Percentiles rank a stretch among this genome's conserved stretches.
These are phyloP conservation scores for Neomorphus geoffroyi DNA, from an alignment of 2,797 vertebrate species.

Conservation along the genomic window DNA sequence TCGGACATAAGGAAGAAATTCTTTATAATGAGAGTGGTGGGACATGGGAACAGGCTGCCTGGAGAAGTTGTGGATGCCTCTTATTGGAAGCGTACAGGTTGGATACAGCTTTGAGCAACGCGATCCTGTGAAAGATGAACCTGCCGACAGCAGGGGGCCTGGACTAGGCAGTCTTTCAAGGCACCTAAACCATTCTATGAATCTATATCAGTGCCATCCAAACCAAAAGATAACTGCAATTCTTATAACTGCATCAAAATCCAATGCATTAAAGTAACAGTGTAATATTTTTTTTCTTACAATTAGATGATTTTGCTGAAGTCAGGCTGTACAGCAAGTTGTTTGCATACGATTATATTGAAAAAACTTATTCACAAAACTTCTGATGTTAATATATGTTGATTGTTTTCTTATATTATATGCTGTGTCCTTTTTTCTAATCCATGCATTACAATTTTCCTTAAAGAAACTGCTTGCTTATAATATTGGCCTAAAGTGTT, in stretches of 20 bases:
- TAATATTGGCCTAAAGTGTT: neutral
- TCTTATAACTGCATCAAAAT: neutral
- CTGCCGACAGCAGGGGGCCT: neutral
- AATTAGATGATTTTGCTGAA: neutral
- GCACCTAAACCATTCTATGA: neutral
- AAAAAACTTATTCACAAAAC: neutral
- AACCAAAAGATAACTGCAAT: neutral
- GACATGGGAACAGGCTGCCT: neutral
- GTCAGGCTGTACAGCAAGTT: neutral
- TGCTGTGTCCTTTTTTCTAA: neutral
- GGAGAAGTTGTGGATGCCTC: neutral
- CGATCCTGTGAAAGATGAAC: neutral
- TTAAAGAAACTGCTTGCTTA: neutral
- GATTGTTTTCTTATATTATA: neutral
- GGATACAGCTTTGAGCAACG: neutral
- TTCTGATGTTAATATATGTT: neutral
- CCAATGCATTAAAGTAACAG: neutral
- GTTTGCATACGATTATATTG: neutral
- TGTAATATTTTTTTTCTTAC: no score
- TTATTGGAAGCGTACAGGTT: accelerated
- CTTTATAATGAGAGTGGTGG: neutral
- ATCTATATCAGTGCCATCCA: neutral
- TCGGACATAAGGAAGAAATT: neutral
- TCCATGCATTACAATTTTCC: neutral
- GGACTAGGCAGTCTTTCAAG: neutral